Percentiles rank a stretch among this genome's conserved stretches.
Evolutionary conservation across 2,113 vertebrate genomes (phyloP).

Genomic region (Calypte anna): DNA sequence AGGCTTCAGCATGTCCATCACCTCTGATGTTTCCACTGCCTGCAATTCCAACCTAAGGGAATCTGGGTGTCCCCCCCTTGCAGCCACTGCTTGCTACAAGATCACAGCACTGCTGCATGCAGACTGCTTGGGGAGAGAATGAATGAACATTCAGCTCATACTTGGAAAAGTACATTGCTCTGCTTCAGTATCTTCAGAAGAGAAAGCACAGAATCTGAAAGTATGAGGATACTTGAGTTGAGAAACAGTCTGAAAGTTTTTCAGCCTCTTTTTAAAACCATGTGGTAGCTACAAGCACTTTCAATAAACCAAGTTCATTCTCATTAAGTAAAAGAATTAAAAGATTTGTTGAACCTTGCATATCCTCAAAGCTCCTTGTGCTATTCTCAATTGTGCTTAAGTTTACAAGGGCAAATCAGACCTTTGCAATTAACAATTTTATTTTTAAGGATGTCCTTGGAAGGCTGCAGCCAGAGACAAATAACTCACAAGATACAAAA

Average conservation of each 20-base stretch:
- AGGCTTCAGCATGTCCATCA: background rate
- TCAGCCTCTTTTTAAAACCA: background rate
- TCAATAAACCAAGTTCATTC: conserved; percentile 8
- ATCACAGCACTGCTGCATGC: background rate
- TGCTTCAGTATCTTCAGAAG: background rate
- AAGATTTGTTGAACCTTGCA: background rate
- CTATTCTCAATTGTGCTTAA: background rate
- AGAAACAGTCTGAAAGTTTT: background rate
- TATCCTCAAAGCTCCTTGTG: background rate
- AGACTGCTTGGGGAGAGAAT: background rate
- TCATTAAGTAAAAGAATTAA: background rate
- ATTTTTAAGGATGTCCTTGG: conserved; percentile 42
- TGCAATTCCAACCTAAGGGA: rapidly evolving
- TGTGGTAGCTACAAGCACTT: background rate
- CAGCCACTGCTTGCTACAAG: background rate
- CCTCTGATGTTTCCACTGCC: background rate
- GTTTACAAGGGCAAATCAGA: conserved; percentile 42
- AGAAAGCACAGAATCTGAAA: background rate
- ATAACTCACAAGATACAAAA: conserved; percentile 1
- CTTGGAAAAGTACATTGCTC: background rate
- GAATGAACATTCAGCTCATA: background rate
- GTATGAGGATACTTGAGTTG: background rate
- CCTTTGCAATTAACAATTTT: background rate
- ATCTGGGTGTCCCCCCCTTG: background rate
- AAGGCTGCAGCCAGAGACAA: conserved; percentile 18